Evolutionary conservation across 2,113 vertebrate species (phyloP).

Genomic region (Cephalopholis sonnerati): DNA sequence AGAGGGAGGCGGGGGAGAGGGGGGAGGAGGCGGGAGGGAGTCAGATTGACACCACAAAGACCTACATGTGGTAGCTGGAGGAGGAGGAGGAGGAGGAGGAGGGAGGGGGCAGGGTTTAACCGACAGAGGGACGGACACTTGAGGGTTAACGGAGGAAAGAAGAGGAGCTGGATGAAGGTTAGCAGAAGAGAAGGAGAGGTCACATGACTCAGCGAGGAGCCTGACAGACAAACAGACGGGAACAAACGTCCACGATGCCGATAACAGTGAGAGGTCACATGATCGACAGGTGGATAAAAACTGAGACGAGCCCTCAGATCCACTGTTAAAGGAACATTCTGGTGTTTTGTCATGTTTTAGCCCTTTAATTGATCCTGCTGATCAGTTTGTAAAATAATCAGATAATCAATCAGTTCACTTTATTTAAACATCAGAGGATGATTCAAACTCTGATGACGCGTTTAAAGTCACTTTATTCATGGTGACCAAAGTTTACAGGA

Average conservation of each 20-base stretch:
- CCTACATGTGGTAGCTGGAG: slow-evolving; percentile 85
- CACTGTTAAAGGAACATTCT: neutral
- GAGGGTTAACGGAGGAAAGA: neutral
- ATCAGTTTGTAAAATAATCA: too few relatives aligned
- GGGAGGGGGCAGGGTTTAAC: neutral
- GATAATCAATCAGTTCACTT: neutral
- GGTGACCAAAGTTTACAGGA: too few relatives aligned
- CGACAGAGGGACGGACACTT: neutral
- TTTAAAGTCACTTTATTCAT: too few relatives aligned
- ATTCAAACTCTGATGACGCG: too few relatives aligned
- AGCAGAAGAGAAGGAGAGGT: neutral
- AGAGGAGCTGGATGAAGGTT: neutral
- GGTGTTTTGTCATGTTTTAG: neutral
- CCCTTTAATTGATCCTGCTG: neutral
- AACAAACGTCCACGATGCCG: neutral
- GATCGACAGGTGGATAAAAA: neutral
- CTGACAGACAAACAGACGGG: slow-evolving; percentile 26
- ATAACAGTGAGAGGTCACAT: neutral
- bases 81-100: neutral
- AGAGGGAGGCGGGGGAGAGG: slow-evolving; percentile 55
- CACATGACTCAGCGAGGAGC: slow-evolving; percentile 10
- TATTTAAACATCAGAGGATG: too few relatives aligned
- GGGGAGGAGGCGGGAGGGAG: slow-evolving; percentile 76
- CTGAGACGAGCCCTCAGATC: neutral
- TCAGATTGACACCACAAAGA: slow-evolving; percentile 88